A percentile compares a stretch with the other conserved stretches of the same genome.
Conservation (phyloP, 2,797 vertebrate genomes). For the Scolopax rusticola region DNA sequence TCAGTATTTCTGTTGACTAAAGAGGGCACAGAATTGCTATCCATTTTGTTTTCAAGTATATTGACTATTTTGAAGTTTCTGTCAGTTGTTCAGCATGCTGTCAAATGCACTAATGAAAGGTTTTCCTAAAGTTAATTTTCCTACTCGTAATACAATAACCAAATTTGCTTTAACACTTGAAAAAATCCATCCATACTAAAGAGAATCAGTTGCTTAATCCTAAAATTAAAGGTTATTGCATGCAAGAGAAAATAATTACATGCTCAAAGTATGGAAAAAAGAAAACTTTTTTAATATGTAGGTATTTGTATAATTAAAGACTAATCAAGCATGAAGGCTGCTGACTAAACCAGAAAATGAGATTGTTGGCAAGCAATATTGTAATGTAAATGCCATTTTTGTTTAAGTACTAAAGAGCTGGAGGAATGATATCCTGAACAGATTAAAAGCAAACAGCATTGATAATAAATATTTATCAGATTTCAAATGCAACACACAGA, state of each 20-base stretch:
- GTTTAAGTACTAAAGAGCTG: conserved; percentile 84
- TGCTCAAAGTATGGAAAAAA: conserved; percentile 85
- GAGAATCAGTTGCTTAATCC: conserved; percentile 86
- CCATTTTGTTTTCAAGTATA: conserved; percentile 65
- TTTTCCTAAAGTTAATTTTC: conserved; percentile 83
- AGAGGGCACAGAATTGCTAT: not conserved
- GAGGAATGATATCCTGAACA: conserved; percentile 82
- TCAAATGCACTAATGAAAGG: conserved; percentile 77
- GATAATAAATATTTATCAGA: conserved; percentile 87
- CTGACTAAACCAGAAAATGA: conserved; percentile 99
- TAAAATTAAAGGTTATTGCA: conserved; percentile 87
- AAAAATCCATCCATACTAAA: conserved; percentile 82
- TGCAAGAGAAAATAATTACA: conserved; percentile 87
- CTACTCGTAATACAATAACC: conserved; percentile 79
- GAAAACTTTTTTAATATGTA: conserved; percentile 85
- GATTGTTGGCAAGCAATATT: conserved; percentile 97
- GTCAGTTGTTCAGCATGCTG: conserved; percentile 66
- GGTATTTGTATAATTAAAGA: conserved; percentile 89
- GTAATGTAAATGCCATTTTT: conserved; percentile 91
- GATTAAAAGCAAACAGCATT: conserved; percentile 86
- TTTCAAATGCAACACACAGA: conserved; percentile 77
- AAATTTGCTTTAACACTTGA: conserved; percentile 86
- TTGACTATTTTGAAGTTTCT: conserved; percentile 59
- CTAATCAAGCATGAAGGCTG: conserved; percentile 96
- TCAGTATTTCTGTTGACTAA: conserved; percentile 10